Percentiles rank a stretch among this genome's conserved stretches.
These are phyloP conservation scores for Rhombomys opimus DNA, from an alignment of 2,113 vertebrate genomes.

Conservation along the genomic window DNA sequence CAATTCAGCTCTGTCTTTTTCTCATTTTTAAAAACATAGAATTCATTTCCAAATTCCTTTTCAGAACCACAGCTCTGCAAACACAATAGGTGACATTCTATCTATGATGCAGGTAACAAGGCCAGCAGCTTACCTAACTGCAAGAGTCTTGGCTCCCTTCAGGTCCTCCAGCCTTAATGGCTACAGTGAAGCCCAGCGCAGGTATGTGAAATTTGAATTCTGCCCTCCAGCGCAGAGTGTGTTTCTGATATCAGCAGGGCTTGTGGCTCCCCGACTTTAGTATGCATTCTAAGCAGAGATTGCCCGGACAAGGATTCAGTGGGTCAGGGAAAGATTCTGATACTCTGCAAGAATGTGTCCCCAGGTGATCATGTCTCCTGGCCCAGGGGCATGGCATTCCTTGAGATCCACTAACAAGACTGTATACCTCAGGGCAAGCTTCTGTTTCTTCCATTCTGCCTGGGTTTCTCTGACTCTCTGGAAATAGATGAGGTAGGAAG, in stretches of 20 bases:
- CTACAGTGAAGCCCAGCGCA: background rate
- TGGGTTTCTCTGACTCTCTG: background rate
- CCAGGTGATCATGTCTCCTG: background rate
- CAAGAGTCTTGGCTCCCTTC: background rate
- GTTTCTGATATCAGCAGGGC: background rate
- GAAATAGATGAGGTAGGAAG: background rate
- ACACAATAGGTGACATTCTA: background rate
- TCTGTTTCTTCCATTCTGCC: background rate
- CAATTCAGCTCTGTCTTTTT: background rate
- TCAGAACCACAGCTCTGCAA: constrained; percentile 19
- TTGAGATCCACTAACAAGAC: background rate
- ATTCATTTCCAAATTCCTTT: background rate
- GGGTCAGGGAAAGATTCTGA: background rate
- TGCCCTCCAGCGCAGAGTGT: too few species aligned
- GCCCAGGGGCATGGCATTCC: background rate
- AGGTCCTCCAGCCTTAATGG: background rate
- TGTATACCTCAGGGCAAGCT: background rate
- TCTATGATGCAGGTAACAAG: background rate
- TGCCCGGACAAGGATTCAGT: background rate
- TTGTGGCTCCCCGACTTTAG: background rate
- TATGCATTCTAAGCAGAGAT: background rate
- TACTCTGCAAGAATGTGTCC: background rate
- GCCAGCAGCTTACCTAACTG: background rate
- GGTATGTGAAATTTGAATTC: background rate
- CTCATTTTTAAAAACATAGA: constrained; percentile 2